Evolutionary conservation across 2,797 vertebrate genomes (phyloP), one percentile per base, ranked within the genome.

Genomic region (Coracias cyanogaster): DNA sequence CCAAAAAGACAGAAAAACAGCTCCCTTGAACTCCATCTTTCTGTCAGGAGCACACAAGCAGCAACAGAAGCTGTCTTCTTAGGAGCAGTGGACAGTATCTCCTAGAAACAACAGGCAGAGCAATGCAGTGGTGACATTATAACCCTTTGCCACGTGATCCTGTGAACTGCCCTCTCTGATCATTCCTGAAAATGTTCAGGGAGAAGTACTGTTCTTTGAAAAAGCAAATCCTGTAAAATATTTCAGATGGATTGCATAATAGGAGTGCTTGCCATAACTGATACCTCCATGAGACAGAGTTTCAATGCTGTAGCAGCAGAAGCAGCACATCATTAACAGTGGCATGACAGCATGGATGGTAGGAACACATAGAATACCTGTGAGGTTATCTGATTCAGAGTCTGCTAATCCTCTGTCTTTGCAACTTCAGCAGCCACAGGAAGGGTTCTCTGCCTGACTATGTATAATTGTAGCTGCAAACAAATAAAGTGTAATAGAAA

Each of bases 281-380:
- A 3, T 24, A 20, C 6, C 43, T 61, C 41, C 41, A 33, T 25
- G 17, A 24, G 35, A 55, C 25, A 66, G 31, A 70, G 25, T 12
- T 54, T 39, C 43, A 62, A 35, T 64, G 26, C 37, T 39, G 61
- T 8, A 49, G 48, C 24, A 80, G 35, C 41, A 16, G 41, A 43
- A 43, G 41, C 4, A 43, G 33, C 10, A 5, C 13, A 12, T 52
- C n/a, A 7, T 22, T 52, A 73, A 33, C 51, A 37, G 45, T 7
- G 29, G 4, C 55, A 7, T 3, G 20, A 69, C 46, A 48, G 51
- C 1, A 1, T 5, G 22, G 6, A 5, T 7, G 37, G 2, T 31
- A 46, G 37, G 31, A 58, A 37, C 19, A 31, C n/a, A 10, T 16
- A 15, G 31, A 88, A 77, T 12, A 28, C 12, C 45, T 26, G 22